phyloP scores from a whole-genome alignment of 2,113 vertebrate species.

The Oncorhynchus keta region DNA sequence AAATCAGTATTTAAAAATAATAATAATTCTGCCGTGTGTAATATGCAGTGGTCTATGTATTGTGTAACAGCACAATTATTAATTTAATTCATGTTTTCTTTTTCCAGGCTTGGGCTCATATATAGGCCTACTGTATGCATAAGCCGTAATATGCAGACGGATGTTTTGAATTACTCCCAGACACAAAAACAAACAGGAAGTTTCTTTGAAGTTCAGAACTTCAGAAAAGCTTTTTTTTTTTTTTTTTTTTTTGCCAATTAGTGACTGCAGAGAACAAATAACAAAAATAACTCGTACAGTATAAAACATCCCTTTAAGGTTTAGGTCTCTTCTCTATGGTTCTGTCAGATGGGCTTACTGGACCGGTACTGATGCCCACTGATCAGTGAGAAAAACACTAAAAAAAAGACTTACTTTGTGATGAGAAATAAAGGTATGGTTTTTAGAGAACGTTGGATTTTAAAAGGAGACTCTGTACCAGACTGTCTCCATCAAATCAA shows the following conservation, averaged over 20 bases:
- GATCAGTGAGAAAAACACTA: background rate
- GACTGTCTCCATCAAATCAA: too few species aligned
- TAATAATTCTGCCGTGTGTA: too few species aligned
- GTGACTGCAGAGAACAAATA: conserved; percentile 7
- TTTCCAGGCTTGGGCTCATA: too few species aligned
- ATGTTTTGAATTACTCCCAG: too few species aligned
- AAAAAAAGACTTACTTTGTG: background rate
- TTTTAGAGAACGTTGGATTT: too few species aligned
- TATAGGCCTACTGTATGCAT: too few species aligned
- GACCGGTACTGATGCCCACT: background rate
- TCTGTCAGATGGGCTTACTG: background rate
- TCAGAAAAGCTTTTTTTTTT: background rate
- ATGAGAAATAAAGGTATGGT: background rate
- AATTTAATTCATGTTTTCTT: too few species aligned
- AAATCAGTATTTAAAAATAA: too few species aligned
- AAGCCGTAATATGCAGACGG: too few species aligned
- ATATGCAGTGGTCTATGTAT: too few species aligned
- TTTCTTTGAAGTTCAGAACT: background rate
- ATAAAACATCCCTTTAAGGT: conserved; percentile 12
- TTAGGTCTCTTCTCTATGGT: background rate
- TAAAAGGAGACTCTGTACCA: too few species aligned
- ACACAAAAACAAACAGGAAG: background rate
- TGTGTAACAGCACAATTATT: too few species aligned
- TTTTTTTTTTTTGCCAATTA: conserved; percentile 26
- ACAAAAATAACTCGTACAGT: background rate